Base-by-base conservation (phyloP, 2,113 vertebrate genomes). In the Agelaius phoeniceus region DNA sequence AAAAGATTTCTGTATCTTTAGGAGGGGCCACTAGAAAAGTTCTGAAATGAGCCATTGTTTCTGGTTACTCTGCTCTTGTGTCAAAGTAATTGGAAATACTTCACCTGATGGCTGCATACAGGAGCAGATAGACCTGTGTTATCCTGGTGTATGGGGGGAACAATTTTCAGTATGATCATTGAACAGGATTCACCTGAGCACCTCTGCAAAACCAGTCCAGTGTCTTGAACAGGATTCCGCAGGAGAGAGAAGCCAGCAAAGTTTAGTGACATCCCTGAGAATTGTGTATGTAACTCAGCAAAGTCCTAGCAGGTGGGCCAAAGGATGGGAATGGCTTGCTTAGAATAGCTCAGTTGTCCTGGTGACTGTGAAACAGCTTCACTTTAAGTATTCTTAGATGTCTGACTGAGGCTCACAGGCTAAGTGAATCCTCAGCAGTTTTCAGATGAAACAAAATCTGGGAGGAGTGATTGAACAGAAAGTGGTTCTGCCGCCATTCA, bases 61-160 rank as follows among this genome's bases (percentile, higher is more conserved):
- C 21, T 57, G 17, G 9, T 82, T 54, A 24, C 23, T 66, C 44
- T 71, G 46, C 20, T 61, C 31, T 55, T 74, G 13, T 48, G 58
- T 31, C 19, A 57, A 27, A 65, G 7, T 22, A 87, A 17, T 15
- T 26, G 19, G 28, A 13, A 72, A 10, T 55, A 6, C 66, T 51
- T 74, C n/a, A 49, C 18, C 31, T 52, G 33, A 16, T 22, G 16
- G 6, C 13, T 74, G 11, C 0, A 0, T 15, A 4, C 35, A 88
- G 35, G 31, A 68, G 37, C 13, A 86, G 30, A 84, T 66, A 86
- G 30, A 84, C 62, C 30, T 65, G 20, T 20, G 10, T 51, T 51
- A 16, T 12, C 33, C 13, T 15, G 10, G 26, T 22, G 13, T 3
- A 14, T 1, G 13, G 12, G 8, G 7, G 54, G 18, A 72, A 20